Evolutionary conservation across 2,888 invertebrate species (phyloP), one percentile per base, ranked within the genome.

Genomic region (Diaprepes abbreviatus): DNA sequence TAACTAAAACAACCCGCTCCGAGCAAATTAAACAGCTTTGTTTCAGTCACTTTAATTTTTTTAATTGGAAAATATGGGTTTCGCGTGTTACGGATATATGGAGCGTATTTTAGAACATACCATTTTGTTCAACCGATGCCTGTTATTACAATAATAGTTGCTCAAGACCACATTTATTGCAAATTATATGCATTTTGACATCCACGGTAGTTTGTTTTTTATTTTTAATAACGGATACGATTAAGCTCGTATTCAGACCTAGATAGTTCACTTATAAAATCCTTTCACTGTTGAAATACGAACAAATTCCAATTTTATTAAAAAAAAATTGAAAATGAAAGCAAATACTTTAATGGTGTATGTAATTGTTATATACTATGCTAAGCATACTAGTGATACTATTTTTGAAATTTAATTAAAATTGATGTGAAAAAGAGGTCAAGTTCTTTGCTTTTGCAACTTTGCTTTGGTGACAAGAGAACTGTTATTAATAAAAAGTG

Each of bases 161-260:
- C 55, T 12, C 55, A 55, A 55, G 24, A 36, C 19, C 24, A 17
- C 33, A 35, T 38, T 55, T 35, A 19, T 21, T 17, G 24, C 21
- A 55, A 55, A 55, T 55, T 55, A 55, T 24, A 55, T 35, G 36
- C 55, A 55, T 55, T 55, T 21, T 35, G 24, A 55, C 55, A 38
- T 55, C 38, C 24, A 55, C 38, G 21, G 38, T 21, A 55, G 38
- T 36, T 38, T 24, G n/a, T 28, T 38, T 38, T 38, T 55, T 38
- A 24, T 35, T 54, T 50, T 50, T 28, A 28, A 28, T 50, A 28
- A 28, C 16, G 14, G 28, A 50, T 50, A 31, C 28, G 16, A 28
- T 28, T 50, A 9, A 28, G 28, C 28, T 50, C 48, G 28, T 50
- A 50, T 50, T 50, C 48, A 50, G 48, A 50, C 48, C 28, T 28